These are phyloP conservation scores for Drosophila elegans DNA, from an alignment of 1,140 invertebrate genomes.

Conservation along the genomic window DNA sequence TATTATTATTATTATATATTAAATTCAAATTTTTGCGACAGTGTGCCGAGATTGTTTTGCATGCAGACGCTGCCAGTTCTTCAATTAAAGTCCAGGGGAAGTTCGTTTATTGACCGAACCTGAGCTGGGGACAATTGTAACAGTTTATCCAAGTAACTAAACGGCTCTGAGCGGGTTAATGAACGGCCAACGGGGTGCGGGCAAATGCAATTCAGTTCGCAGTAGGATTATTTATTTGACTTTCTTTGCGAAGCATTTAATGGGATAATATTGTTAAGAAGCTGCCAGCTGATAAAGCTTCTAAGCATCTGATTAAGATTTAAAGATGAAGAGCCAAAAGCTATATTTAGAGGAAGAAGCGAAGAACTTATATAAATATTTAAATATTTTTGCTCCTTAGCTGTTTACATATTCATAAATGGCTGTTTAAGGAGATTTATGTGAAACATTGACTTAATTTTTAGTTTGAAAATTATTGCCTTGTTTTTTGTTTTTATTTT, in stretches of 20 bases:
- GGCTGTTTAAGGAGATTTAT: too few relatives aligned
- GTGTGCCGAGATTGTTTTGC: slow-evolving; percentile 27
- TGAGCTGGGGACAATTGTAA: slow-evolving; percentile 46
- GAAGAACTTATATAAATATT: neutral
- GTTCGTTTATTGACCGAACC: slow-evolving; percentile 53
- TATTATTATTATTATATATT: too few relatives aligned
- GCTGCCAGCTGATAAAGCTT: neutral
- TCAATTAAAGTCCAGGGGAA: slow-evolving; percentile 60
- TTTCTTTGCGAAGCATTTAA: slow-evolving; percentile 14
- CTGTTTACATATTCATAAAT: too few relatives aligned
- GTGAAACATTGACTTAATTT: too few relatives aligned
- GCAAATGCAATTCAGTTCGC: slow-evolving; percentile 11
- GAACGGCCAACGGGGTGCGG: slow-evolving; percentile 18
- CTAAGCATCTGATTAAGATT: neutral
- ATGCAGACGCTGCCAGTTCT: slow-evolving; percentile 28
- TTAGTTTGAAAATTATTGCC: too few relatives aligned
- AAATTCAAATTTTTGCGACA: neutral
- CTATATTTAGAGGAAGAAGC: too few relatives aligned
- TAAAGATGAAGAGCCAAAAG: neutral
- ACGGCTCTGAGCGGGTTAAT: slow-evolving; percentile 30
- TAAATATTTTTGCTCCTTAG: neutral
- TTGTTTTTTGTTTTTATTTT: too few relatives aligned
- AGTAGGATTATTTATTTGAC: slow-evolving; percentile 27
- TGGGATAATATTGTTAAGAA: slow-evolving; percentile 7
- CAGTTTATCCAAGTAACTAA: slow-evolving; percentile 53